Evolutionary conservation across 2,113 vertebrate species (phyloP), one percentile per base, ranked within the genome.

Genomic region (Centropristis striata): DNA sequence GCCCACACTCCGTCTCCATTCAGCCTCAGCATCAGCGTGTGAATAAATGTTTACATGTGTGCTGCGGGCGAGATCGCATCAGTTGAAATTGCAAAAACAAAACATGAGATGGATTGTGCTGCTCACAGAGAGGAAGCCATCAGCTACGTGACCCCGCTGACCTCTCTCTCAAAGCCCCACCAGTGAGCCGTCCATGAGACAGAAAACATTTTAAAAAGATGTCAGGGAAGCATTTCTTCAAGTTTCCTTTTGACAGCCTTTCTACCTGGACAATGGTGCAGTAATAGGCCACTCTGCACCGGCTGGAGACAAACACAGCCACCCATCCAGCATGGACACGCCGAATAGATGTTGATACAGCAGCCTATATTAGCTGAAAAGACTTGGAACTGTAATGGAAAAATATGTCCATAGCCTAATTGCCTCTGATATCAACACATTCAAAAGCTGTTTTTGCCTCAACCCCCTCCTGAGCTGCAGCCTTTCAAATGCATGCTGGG

Each of bases 261-360:
- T 77, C 63, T 65, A 70, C 23, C 64, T 47, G 65, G 44, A 85
- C 79, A 83, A 73, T 66, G 51, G 58, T 3, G 59, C 41, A 5
- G 41, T 72, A 66, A 90, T 57, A 78, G 58, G 47, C 63, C 58
- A 32, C 51, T 84, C 63, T 55, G 20, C 28, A 44, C 64, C 15
- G 46, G 54, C 44, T 3, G 13, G 23, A 57, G 20, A 66, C 44
- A 58, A 54, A 36, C 25, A 63, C 75, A 54, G 32, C 27, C 1
- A n/a, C 36, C 51, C n/a, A 27, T 12, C 42, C 11, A 36, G 21
- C 5, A 1, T 28, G 42, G 15, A 23, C 21, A 27, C 23, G 36
- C 15, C 63, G 57, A 70, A 55, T 53, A 55, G 54, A 41, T 39
- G 72, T 28, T 53, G 46, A 73, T 23, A 55, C 23, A 51, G 20